Evolutionary conservation across 2,888 invertebrate genomes (phyloP), one percentile per base, ranked within the genome.

Genomic region (Coelopa pilipes): DNA sequence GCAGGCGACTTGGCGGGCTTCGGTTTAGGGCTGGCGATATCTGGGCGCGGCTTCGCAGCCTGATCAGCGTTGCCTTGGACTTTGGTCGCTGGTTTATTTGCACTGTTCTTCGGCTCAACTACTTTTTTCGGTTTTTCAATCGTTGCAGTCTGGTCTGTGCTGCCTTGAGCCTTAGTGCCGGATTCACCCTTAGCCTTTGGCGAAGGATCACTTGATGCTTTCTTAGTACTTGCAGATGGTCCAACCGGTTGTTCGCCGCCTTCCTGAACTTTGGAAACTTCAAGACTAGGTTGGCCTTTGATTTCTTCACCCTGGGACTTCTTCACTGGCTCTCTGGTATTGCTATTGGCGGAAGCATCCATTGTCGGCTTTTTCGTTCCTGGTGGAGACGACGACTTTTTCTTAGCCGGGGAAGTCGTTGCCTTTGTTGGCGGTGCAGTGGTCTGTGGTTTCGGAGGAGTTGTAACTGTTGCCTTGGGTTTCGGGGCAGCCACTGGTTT

Each of bases 311-410:
- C 13, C 17, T 66, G n/a, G 12, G n/a, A 0, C 12, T 46, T n/a
- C 49, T 49, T 66, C 17, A 19, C 9, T 66, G 46, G n/a, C 19
- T 17, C 65, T 50, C 73, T 74, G 46, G 67, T 11, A 49, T 60
- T 47, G 66, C 72, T 17, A 74, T 75, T 47, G 57, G 74, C 50
- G 57, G 75, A 3, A 72, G 77, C 34, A 76, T 76, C 70, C 69
- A 77, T 17, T 72, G 75, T 66, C 74, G 76, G 60, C 10, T 53
- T 13, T 11, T 53, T 53, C 13, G n/a, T 13, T n/a, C 13, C 53
- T 5, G 74, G 24, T 76, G 76, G 68, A 24, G 76, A 63, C 75
- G 70, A 15, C 62, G 76, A 34, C 75, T 73, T 24, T 66, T 77
- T 78, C 59, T 77, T 78, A 3, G 68, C 24, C 10, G 76, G 73